phyloP scores from a whole-genome alignment of 2,888 invertebrate species.

The Myathropa florea region DNA sequence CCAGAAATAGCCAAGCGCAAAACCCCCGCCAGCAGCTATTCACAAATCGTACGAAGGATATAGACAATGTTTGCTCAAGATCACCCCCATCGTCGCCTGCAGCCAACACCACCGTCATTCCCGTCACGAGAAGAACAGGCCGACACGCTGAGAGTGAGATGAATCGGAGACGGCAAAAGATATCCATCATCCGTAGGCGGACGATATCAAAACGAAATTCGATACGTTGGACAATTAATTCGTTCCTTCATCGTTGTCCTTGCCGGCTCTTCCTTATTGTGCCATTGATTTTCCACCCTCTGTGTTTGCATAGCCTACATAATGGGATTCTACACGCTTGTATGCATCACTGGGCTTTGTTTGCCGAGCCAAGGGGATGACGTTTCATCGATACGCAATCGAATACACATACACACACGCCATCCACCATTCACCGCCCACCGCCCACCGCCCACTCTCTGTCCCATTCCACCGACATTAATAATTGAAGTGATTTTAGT shows the following conservation, averaged over 20 bases:
- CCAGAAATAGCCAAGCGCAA: not conserved
- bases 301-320: constrained; percentile 30
- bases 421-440: not conserved
- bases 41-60: constrained; percentile 40
- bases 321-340: constrained; percentile 7
- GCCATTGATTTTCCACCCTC: constrained; percentile 39
- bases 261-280: constrained; percentile 26
- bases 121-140: too few species aligned
- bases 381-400: constrained; percentile 13
- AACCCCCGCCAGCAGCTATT: constrained; percentile 22
- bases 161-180: constrained; percentile 29
- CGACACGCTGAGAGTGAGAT: not conserved
- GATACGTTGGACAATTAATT: constrained; percentile 58
- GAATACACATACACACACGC: not conserved
- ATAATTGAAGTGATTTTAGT: constrained; percentile 61
- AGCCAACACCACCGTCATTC: not conserved
- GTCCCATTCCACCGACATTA: not conserved
- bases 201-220: constrained; percentile 51
- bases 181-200: constrained; percentile 59
- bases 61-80: constrained; percentile 18
- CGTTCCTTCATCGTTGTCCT: constrained; percentile 23
- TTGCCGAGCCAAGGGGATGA: not conserved
- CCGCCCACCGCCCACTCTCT: not conserved
- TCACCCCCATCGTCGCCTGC: not conserved
- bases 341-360: constrained; percentile 31